Conservation (phyloP, 2,888 invertebrate genomes). For the Crepidodera aurea region DNA sequence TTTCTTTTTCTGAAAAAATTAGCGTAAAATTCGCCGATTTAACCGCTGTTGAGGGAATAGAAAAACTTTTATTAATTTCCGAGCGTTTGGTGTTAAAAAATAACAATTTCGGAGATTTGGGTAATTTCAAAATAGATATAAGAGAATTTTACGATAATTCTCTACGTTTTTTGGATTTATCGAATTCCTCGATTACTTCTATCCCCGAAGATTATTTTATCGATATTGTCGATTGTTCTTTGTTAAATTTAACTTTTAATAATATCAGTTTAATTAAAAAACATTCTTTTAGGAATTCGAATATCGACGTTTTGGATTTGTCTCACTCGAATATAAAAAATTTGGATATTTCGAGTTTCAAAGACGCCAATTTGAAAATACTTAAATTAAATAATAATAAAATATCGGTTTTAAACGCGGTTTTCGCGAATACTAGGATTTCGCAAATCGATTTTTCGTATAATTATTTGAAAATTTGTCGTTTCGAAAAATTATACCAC, state of each 20-base stretch:
- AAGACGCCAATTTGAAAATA: background rate
- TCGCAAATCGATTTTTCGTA: conserved; percentile 2
- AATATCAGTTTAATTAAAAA: background rate
- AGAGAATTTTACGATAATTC: background rate
- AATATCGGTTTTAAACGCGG: conserved; percentile 5
- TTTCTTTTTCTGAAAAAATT: background rate
- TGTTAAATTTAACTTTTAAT: conserved; percentile 17
- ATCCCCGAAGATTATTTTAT: conserved; percentile 9
- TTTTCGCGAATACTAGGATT: background rate
- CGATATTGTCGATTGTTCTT: background rate
- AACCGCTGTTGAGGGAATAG: background rate
- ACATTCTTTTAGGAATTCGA: conserved; percentile 6
- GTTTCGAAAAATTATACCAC: background rate
- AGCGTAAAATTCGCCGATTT: background rate
- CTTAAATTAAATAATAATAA: conserved; percentile 18
- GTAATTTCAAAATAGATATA: background rate
- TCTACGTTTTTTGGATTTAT: conserved; percentile 17
- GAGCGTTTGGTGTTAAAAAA: background rate
- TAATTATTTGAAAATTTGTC: conserved; percentile 6
- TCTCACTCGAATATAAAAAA: background rate
- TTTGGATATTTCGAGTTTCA: background rate
- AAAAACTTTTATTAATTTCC: background rate
- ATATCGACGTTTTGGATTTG: conserved; percentile 1
- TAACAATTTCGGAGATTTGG: conserved; percentile 4
- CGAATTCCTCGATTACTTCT: conserved; percentile 10